Conservation (phyloP, 2,113 vertebrate genomes). For the Sakesphorus luctuosus region DNA sequence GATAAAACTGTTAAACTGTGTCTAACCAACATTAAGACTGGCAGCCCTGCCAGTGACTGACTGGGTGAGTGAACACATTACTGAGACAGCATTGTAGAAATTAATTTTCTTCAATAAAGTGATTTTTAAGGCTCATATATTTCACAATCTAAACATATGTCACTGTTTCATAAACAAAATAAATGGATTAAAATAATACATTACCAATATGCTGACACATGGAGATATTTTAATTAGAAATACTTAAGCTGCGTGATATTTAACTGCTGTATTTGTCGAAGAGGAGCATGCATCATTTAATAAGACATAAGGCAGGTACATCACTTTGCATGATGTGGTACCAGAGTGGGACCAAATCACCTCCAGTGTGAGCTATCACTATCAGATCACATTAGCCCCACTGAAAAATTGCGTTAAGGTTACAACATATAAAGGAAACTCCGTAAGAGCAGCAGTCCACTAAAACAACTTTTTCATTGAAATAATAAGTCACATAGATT, state of each 20-base stretch:
- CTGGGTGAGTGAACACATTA: constrained; percentile 92
- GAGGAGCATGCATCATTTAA: constrained; percentile 78
- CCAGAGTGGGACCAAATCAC: constrained; percentile 65
- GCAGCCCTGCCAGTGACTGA: constrained; percentile 83
- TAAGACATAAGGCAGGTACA: constrained; percentile 79
- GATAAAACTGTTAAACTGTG: constrained; percentile 84
- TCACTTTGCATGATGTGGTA: constrained; percentile 66
- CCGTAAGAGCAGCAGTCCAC: constrained; percentile 5
- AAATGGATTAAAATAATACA: constrained; percentile 97
- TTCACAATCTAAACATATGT: constrained; percentile 94
- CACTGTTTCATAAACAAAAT: constrained; percentile 89
- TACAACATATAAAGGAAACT: constrained; percentile 6
- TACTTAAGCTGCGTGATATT: constrained; percentile 81
- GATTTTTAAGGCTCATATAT: constrained; percentile 97
- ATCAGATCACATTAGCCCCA: constrained; percentile 43
- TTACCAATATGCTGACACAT: constrained; percentile 91
- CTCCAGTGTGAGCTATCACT: constrained; percentile 54
- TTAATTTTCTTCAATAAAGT: constrained; percentile 97
- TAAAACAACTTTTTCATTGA: constrained; percentile 52
- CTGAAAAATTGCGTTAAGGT: constrained; percentile 59
- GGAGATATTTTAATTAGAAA: constrained; percentile 94
- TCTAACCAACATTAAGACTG: constrained; percentile 92
- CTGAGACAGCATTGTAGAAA: constrained; percentile 90
- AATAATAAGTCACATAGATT: constrained; percentile 62
- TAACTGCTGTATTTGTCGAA: constrained; percentile 82